These are phyloP conservation scores for Cariama cristata DNA, from an alignment of 2,113 vertebrate genomes.

Conservation along the genomic window DNA sequence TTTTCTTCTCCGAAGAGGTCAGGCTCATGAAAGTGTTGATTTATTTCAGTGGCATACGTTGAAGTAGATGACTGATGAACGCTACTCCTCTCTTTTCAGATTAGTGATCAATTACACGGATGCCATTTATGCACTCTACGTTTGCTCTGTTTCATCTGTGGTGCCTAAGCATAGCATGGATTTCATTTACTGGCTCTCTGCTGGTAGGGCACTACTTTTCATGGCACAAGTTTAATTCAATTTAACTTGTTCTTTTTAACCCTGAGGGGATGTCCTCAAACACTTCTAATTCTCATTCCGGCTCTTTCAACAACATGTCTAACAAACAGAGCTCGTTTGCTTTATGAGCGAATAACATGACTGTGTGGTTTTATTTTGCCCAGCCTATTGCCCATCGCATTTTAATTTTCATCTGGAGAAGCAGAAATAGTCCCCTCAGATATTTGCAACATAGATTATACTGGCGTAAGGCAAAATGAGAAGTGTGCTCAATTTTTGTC, in stretches of 20 bases:
- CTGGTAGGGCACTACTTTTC: not conserved
- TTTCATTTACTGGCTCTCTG: not conserved
- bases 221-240: not conserved
- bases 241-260: not conserved
- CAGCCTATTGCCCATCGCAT: not conserved
- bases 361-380: not conserved
- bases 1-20: not conserved
- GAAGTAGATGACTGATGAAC: not conserved
- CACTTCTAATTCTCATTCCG: not conserved
- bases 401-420: not conserved
- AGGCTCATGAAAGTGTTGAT: not conserved
- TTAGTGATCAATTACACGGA: not conserved
- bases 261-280: not conserved
- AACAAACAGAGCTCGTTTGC: not conserved
- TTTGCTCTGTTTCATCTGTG: not conserved
- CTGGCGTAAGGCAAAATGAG: not conserved
- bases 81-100: not conserved
- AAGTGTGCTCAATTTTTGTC: not conserved
- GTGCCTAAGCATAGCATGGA: accelerated
- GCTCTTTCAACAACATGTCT: not conserved
- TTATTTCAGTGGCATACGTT: not conserved
- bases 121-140: not conserved
- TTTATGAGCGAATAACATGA: not conserved
- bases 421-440: not conserved
- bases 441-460: not conserved